Evolutionary conservation across 2,888 invertebrate genomes (phyloP).

Genomic region (Halocaridina rubra): DNA sequence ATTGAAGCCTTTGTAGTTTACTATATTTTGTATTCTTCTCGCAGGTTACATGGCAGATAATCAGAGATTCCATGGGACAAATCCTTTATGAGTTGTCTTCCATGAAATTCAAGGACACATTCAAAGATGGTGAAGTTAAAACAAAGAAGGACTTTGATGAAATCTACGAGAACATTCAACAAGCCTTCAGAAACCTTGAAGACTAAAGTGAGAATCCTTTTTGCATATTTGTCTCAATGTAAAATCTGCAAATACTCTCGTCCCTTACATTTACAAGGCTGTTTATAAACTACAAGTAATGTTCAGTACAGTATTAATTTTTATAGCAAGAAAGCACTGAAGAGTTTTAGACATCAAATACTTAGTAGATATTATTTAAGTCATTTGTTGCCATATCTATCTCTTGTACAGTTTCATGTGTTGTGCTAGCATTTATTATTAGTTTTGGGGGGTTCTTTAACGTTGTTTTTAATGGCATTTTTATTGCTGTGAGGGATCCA

Average conservation of each 20-base stretch:
- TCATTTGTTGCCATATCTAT: too few relatives aligned
- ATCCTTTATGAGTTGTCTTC: slow-evolving; percentile 96
- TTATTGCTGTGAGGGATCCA: not conserved
- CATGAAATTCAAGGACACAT: slow-evolving; percentile 99
- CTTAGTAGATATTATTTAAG: too few relatives aligned
- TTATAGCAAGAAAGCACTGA: too few relatives aligned
- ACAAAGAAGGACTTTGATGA: slow-evolving; percentile 98
- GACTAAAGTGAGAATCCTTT: slow-evolving; percentile 75
- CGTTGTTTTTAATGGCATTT: not conserved
- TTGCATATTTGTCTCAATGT: not conserved
- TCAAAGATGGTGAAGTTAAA: slow-evolving; percentile 97
- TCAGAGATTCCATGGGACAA: slow-evolving; percentile 96
- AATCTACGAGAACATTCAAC: slow-evolving; percentile 94
- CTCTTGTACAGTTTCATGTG: not conserved
- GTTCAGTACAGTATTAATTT: too few relatives aligned
- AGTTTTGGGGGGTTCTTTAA: not conserved
- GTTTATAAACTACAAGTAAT: too few relatives aligned
- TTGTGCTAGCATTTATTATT: not conserved
- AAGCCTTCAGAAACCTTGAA: slow-evolving; percentile 97
- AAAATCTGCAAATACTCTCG: not conserved
- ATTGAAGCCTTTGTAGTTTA: too few relatives aligned
- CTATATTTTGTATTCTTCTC: not conserved
- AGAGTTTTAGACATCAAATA: too few relatives aligned
- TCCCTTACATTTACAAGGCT: too few relatives aligned
- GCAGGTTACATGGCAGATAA: slow-evolving; percentile 95